Percentiles rank a stretch among this genome's conserved stretches.
Evolutionary conservation across 2,888 invertebrate genomes (phyloP).

Genomic region (Dorcus parallelipipedus): DNA sequence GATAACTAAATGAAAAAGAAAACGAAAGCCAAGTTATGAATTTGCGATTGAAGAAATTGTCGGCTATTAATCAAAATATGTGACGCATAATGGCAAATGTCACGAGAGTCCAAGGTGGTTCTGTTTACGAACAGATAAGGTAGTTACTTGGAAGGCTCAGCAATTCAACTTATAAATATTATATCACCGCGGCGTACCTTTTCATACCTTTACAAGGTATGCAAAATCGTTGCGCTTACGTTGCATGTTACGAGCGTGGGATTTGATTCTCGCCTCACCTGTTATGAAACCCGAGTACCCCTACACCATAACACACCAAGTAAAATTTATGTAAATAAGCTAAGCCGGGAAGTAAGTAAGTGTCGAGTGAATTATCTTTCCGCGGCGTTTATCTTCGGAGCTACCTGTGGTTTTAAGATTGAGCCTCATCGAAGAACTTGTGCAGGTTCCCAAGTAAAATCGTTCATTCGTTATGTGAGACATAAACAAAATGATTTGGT

Average conservation of each 20-base stretch:
- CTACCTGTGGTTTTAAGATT: slow-evolving; percentile 12
- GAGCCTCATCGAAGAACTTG: not conserved
- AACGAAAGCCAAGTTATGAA: too few species aligned
- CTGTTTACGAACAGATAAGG: slow-evolving; percentile 19
- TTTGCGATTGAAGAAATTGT: not conserved
- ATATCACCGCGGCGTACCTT: slow-evolving; percentile 12
- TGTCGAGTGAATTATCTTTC: slow-evolving; percentile 10
- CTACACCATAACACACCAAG: not conserved
- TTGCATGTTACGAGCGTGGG: slow-evolving; percentile 4
- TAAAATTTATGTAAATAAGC: slow-evolving; percentile 7
- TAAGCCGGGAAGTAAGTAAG: slow-evolving; percentile 6
- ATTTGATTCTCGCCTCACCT: slow-evolving; percentile 4
- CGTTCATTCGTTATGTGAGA: too few species aligned
- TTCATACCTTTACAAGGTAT: slow-evolving; percentile 17
- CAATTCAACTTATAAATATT: slow-evolving; percentile 14
- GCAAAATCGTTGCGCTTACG: slow-evolving; percentile 11
- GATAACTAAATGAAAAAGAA: too few species aligned
- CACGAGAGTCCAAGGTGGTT: slow-evolving; percentile 21
- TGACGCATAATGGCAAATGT: slow-evolving; percentile 10
- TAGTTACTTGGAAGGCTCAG: slow-evolving; percentile 11
- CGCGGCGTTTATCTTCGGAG: slow-evolving; percentile 10
- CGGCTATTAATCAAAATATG: not conserved
- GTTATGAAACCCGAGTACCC: slow-evolving; percentile 2
- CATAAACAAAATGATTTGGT: too few species aligned
- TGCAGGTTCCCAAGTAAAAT: too few species aligned